Evolutionary conservation across 2,888 invertebrate genomes (phyloP).

Genomic region (Taenaris catops): DNA sequence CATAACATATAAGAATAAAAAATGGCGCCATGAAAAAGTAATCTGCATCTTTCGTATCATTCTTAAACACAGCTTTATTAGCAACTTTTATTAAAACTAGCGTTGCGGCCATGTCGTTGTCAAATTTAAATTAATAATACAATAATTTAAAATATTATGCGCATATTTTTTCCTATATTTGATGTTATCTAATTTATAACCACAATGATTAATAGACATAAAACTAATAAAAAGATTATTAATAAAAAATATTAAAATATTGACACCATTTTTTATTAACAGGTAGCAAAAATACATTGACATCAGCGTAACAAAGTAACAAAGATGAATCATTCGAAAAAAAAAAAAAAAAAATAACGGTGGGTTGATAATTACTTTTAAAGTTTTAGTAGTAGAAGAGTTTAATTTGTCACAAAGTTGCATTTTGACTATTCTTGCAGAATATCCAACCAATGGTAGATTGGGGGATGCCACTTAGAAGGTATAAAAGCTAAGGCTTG

Average conservation of each 20-base stretch:
- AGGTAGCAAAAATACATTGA: background rate
- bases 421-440: no score
- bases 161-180: conserved; percentile 7
- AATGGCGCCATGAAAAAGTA: conserved; percentile 21
- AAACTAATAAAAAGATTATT: conserved; percentile 10
- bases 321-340: background rate
- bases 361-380: no score
- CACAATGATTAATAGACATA: conserved; percentile 7
- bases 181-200: conserved; percentile 13
- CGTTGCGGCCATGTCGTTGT: conserved; percentile 13
- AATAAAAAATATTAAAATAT: background rate
- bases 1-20: no score
- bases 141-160: conserved; percentile 8
- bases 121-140: conserved; percentile 7
- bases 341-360: no score
- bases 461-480: no score
- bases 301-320: background rate
- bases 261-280: no score
- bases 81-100: conserved; percentile 4
- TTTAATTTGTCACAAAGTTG: no score
- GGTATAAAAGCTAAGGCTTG: no score
- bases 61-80: background rate
- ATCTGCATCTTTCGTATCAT: conserved; percentile 4
- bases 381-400: no score
- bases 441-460: no score